Evolutionary conservation across 2,888 invertebrate species (phyloP).

Genomic region (Lithophane semibrunnea): DNA sequence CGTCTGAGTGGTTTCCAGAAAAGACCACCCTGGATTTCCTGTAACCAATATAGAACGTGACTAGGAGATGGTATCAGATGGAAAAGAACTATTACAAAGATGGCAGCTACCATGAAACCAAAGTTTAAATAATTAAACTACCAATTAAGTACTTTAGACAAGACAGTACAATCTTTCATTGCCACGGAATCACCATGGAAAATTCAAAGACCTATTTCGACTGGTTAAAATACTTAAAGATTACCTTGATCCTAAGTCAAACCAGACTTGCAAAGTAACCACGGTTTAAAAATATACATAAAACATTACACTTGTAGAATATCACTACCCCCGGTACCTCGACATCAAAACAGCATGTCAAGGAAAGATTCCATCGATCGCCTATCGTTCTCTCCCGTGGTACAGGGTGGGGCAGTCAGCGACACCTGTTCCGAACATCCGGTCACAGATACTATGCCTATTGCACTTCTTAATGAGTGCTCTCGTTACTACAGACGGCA

Average conservation of each 20-base stretch:
- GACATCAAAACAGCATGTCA: conserved; percentile 4
- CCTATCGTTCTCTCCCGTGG: conserved; percentile 56
- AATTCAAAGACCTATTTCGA: too few species aligned
- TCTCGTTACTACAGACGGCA: conserved; percentile 56
- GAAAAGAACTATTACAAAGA: neutral
- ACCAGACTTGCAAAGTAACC: too few species aligned
- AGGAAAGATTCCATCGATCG: conserved; percentile 50
- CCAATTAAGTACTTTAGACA: neutral
- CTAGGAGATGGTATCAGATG: neutral
- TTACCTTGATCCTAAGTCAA: too few species aligned
- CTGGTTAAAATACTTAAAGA: too few species aligned
- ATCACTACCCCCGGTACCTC: conserved; percentile 16
- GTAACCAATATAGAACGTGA: conserved; percentile 8
- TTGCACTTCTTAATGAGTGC: conserved; percentile 68
- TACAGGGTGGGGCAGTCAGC: conserved; percentile 73
- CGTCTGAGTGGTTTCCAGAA: neutral
- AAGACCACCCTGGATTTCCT: too few species aligned
- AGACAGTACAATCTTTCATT: too few species aligned
- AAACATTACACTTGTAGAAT: too few species aligned
- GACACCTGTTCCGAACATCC: conserved; percentile 80
- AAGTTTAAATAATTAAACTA: neutral
- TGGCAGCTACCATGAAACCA: neutral
- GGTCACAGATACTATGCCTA: conserved; percentile 70
- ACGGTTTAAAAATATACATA: too few species aligned
- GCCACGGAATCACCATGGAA: too few species aligned